A percentile compares a stretch with the other conserved stretches of the same genome.
phyloP scores from a whole-genome alignment of 2,797 vertebrate species.

The Microctenopoma lineatum region DNA sequence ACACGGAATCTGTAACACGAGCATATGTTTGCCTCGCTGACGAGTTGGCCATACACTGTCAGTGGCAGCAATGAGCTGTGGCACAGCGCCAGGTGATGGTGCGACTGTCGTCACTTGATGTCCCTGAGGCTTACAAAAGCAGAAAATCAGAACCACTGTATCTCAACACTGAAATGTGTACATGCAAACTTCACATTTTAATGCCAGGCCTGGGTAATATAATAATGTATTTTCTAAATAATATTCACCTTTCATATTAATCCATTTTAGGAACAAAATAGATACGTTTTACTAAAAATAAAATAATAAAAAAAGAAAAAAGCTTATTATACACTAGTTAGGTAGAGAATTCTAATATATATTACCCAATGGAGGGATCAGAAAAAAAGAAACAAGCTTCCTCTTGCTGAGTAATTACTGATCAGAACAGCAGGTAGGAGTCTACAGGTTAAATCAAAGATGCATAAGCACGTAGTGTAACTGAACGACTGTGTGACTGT shows the following conservation, averaged over 20 bases:
- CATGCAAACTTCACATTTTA: constrained; percentile 5
- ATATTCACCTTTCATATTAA: not conserved
- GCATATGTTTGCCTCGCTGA: constrained; percentile 40
- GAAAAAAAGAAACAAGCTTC: not conserved
- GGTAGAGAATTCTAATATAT: not conserved
- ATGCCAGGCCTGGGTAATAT: not conserved
- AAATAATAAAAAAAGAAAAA: too few species aligned
- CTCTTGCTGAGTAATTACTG: not conserved
- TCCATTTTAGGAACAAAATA: not conserved
- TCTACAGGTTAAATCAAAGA: constrained; percentile 28
- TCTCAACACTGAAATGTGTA: constrained; percentile 17
- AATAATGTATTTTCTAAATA: not conserved
- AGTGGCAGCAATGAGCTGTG: constrained; percentile 49
- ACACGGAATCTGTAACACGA: constrained; percentile 30
- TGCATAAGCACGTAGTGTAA: constrained; percentile 46
- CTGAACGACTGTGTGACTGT: constrained; percentile 30
- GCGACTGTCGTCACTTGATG: constrained; percentile 57
- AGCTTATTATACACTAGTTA: too few species aligned
- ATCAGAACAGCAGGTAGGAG: constrained; percentile 3
- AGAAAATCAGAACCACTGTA: constrained; percentile 40
- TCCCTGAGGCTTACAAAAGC: constrained; percentile 54
- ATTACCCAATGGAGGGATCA: not conserved
- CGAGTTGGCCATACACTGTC: constrained; percentile 44
- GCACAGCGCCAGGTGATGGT: constrained; percentile 53
- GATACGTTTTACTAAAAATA: too few species aligned